A percentile compares a stretch with the other conserved stretches of the same genome.
Evolutionary conservation across 1,140 invertebrate species (phyloP).

Genomic region (Lasioglossum albipes): DNA sequence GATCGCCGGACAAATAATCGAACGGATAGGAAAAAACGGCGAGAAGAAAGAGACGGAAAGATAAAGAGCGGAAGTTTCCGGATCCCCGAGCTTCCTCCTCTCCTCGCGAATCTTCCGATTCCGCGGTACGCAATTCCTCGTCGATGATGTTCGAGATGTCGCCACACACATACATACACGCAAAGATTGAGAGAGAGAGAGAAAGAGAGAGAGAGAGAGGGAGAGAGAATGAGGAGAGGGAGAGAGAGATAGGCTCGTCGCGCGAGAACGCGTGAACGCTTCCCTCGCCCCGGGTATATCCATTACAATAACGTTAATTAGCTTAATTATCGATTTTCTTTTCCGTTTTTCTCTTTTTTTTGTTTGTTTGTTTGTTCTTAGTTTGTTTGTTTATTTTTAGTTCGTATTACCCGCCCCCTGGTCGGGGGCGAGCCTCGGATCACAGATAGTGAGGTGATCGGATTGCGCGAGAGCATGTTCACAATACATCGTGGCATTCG

Average conservation of each 20-base stretch:
- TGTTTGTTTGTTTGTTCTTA: too few species aligned
- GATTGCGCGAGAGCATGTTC: constrained; percentile 75
- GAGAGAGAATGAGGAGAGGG: too few species aligned
- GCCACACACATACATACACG: too few species aligned
- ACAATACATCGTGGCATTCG: constrained; percentile 68
- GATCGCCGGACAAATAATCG: too few species aligned
- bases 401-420: constrained; percentile 75
- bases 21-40: too few species aligned
- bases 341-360: background rate
- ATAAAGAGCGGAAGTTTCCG: background rate
- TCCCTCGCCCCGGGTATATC: constrained; percentile 40
- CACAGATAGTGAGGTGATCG: constrained; percentile 80
- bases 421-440: constrained; percentile 71
- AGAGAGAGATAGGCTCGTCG: too few species aligned
- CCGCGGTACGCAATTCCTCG: background rate
- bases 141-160: background rate
- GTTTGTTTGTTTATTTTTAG: constrained; percentile 50
- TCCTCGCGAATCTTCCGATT: background rate
- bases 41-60: too few species aligned
- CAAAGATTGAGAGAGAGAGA: too few species aligned
- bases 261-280: constrained; percentile 51
- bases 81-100: background rate
- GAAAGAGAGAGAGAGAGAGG: too few species aligned
- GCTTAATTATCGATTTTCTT: constrained; percentile 73
- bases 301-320: constrained; percentile 63